Evolutionary conservation across 1,140 invertebrate genomes (phyloP), one percentile per base, ranked within the genome.

Genomic region (Amphibalanus amphitrite): DNA sequence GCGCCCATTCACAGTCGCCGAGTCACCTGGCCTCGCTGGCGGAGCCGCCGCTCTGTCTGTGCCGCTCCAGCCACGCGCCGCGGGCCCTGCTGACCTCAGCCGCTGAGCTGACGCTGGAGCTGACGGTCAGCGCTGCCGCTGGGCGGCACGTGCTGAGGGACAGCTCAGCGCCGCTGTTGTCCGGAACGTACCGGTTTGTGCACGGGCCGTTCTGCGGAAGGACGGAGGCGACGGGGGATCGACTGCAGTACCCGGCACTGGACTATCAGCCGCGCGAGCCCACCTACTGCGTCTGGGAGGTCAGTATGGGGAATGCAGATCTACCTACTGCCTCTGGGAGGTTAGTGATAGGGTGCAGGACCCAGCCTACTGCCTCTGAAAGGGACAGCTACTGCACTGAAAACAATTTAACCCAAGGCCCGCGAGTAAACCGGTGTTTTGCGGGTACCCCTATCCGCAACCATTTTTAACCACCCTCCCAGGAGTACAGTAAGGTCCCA

Each of bases 201-300:
- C 92, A 94, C 74, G 89, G 90, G 26, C 91, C 91, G 0, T 81
- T 93, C 0, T 94, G 92, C 77, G 92, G 92, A 0, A 90, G 90
- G 3, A 85, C 91, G 0, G 84, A 59, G 47, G 13, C 47, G 47
- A 23, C 47, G 1, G 47, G 47, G 10, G 47, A 59, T 20, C 47
- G 47, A 20, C 47, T 59, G 10, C 47, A 23, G 13, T 59, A 59
- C 20, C 47, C 47, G 6, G 47, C 47, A 1, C 47, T 59, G 13
- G 47, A 59, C 47, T 59, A 59, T 23, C 47, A 59, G 47, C 47
- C 47, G 20, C 6, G 20, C 10, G 47, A 59, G 47, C 47, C 47
- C 47, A 59, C 47, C 6, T 59, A 59, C 47, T 59, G 47, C 20
- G 47, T 59, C 47, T 59, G 47, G 47, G 6, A 59, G 47, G 47